Evolutionary conservation across 2,113 vertebrate genomes (phyloP).

Genomic region (Peromyscus maniculatus): DNA sequence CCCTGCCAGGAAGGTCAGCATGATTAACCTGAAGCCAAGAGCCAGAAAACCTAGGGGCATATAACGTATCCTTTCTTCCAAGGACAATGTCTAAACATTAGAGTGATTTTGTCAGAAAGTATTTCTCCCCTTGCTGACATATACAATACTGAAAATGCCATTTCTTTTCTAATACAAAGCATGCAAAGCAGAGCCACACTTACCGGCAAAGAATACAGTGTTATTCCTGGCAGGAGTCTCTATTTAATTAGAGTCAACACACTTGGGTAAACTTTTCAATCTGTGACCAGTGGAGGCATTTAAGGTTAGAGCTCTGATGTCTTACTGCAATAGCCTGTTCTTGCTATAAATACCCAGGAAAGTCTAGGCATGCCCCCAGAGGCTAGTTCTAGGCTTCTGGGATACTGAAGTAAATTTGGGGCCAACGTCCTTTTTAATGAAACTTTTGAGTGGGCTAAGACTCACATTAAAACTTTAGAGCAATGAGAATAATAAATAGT

Average conservation of each 20-base stretch:
- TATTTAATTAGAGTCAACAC: background rate
- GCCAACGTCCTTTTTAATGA: background rate
- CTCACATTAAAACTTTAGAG: background rate
- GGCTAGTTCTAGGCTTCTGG: background rate
- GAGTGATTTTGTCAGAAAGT: background rate
- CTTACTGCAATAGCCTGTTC: background rate
- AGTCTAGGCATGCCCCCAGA: background rate
- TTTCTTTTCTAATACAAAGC: background rate
- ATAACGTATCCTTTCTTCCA: slow-evolving; percentile 38
- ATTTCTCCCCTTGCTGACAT: background rate
- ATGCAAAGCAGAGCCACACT: background rate
- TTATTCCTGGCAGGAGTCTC: background rate
- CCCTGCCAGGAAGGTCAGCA: slow-evolving; percentile 46
- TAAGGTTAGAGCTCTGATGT: background rate
- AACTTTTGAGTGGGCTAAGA: background rate
- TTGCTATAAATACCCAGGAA: slow-evolving; percentile 36
- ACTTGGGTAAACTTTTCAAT: slow-evolving; percentile 9
- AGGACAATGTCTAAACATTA: slow-evolving; percentile 1
- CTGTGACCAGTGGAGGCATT: background rate
- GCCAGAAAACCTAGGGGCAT: background rate
- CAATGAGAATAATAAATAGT: background rate
- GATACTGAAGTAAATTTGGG: slow-evolving; percentile 1
- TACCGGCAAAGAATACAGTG: slow-evolving; percentile 1
- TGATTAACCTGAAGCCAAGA: slow-evolving; percentile 68
- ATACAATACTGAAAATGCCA: background rate